These are phyloP conservation scores for Achlya flavicornis DNA, from an alignment of 2,888 invertebrate genomes.

Conservation along the genomic window DNA sequence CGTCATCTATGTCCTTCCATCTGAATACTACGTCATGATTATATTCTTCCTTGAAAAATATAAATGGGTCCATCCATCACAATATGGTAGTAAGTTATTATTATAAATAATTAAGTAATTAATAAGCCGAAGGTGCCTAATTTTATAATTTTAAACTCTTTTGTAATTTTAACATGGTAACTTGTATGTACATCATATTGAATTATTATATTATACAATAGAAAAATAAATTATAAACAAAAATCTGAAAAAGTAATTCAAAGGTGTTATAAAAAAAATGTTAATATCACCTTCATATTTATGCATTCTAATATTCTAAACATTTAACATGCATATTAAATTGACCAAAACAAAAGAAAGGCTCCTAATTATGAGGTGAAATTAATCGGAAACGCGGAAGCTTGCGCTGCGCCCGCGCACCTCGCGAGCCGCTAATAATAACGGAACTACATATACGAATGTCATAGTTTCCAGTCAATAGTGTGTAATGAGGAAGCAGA, in stretches of 20 bases:
- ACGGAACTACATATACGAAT: neutral
- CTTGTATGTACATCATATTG: no score
- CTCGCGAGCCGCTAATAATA: slow-evolving; percentile 4
- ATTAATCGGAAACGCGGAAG: slow-evolving; percentile 19
- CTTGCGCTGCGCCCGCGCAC: neutral
- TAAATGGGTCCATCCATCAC: neutral
- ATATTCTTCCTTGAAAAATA: neutral
- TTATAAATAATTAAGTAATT: no score
- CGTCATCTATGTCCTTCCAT: neutral
- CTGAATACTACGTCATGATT: neutral
- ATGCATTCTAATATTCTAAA: neutral
- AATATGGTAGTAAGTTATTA: no score
- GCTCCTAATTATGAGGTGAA: slow-evolving; percentile 13
- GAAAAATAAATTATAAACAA: no score
- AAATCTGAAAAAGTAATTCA: no score
- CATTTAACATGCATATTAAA: slow-evolving; percentile 5
- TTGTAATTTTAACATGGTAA: no score
- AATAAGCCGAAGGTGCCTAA: no score
- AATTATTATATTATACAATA: no score
- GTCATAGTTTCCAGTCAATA: neutral
- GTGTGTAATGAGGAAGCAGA: neutral
- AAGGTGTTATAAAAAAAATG: no score
- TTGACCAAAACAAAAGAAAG: slow-evolving; percentile 14
- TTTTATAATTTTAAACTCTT: no score
- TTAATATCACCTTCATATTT: neutral